Percentiles rank a stretch among this genome's conserved stretches.
Evolutionary conservation across 2,113 vertebrate species (phyloP).

Genomic region (Morphnarchus princeps): DNA sequence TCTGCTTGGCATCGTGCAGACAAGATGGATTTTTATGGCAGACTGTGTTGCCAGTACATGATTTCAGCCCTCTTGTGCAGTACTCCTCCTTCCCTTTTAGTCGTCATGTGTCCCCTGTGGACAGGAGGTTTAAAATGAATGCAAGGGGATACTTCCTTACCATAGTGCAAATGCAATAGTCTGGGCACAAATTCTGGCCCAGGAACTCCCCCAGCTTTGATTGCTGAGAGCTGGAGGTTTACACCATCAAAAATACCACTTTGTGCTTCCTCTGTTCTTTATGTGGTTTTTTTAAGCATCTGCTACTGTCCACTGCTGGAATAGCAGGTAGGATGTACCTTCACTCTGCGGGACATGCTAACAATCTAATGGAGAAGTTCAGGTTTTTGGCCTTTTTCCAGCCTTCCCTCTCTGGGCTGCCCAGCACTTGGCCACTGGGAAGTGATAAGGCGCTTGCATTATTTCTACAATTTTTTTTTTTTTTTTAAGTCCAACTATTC

Average conservation of each 20-base stretch:
- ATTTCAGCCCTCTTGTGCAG: fast-evolving
- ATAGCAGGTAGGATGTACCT: fast-evolving
- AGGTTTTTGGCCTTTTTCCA: too few relatives aligned
- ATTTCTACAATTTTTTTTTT: neutral
- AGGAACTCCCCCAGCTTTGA: neutral
- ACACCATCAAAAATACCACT: fast-evolving
- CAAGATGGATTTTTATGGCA: neutral
- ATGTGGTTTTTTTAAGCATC: fast-evolving
- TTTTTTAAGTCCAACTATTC: neutral
- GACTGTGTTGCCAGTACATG: neutral
- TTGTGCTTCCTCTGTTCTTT: neutral
- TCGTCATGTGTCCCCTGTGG: fast-evolving
- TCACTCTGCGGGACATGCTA: fast-evolving
- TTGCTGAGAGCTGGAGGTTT: neutral
- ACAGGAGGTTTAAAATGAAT: neutral
- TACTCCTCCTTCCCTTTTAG: neutral
- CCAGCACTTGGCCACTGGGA: neutral
- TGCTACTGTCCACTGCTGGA: neutral
- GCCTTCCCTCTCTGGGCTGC: neutral
- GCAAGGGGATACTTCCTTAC: neutral
- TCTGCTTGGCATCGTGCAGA: neutral
- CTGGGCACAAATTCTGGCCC: neutral
- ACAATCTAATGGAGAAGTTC: too few relatives aligned
- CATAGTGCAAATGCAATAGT: fast-evolving
- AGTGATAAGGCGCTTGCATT: fast-evolving